Conservation (phyloP, 2,113 vertebrate species). For the Rhinoptilus africanus region DNA sequence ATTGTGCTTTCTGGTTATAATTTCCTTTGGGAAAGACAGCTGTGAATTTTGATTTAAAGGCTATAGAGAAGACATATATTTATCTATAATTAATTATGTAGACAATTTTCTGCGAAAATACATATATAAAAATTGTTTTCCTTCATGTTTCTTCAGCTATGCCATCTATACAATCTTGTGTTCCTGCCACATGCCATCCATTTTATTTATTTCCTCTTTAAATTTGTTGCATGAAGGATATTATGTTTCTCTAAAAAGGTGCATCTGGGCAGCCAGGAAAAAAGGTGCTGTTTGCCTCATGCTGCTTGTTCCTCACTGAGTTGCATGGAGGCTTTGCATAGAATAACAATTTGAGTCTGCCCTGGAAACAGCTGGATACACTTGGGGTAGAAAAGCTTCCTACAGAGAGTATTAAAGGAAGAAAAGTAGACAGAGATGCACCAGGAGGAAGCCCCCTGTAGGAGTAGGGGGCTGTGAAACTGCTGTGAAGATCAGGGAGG, state of each 20-base stretch:
- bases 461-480: neutral
- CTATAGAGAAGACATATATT: neutral
- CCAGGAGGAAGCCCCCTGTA: neutral
- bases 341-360: neutral
- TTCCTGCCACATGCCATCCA: neutral
- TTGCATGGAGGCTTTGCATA: neutral
- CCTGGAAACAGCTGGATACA: neutral
- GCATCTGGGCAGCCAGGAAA: neutral
- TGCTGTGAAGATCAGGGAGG: neutral
- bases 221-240: neutral
- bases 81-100: neutral
- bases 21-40: neutral
- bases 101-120: neutral
- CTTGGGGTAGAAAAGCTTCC: neutral
- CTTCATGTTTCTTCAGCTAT: neutral
- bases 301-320: neutral
- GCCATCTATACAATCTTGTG: neutral
- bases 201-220: neutral
- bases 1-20: neutral
- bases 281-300: neutral
- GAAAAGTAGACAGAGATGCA: neutral
- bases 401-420: neutral
- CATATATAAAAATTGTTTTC: neutral
- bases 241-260: neutral
- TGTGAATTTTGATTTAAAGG: neutral